Percentiles rank a stretch among this genome's conserved stretches.
These are phyloP conservation scores for Orius insidiosus DNA, from an alignment of 1,140 invertebrate species.

Conservation along the genomic window DNA sequence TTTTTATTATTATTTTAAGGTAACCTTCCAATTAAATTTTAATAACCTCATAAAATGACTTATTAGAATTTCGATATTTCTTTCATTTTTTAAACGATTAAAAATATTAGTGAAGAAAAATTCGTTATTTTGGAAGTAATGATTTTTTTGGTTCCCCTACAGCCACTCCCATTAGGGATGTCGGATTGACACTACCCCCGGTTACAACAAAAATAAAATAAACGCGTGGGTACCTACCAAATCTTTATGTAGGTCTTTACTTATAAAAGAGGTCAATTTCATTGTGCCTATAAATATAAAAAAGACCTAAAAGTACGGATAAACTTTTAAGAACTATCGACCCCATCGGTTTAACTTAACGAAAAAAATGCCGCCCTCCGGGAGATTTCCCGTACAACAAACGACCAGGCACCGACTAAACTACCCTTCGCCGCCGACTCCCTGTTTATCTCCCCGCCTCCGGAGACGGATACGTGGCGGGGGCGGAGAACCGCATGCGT, in stretches of 20 bases:
- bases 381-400: neutral
- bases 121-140: too few relatives aligned
- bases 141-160: neutral
- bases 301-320: constrained; percentile 79
- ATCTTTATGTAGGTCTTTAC: constrained; percentile 90
- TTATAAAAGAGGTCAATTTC: constrained; percentile 79
- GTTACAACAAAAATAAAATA: too few relatives aligned
- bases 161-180: neutral
- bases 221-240: constrained; percentile 71
- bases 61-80: too few relatives aligned
- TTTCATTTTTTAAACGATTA: too few relatives aligned
- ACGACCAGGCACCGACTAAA: neutral
- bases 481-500: neutral
- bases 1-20: too few relatives aligned
- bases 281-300: constrained; percentile 88
- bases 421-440: neutral
- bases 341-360: constrained; percentile 27
- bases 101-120: too few relatives aligned
- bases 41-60: too few relatives aligned
- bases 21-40: too few relatives aligned
- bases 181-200: neutral
- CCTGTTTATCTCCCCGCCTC: constrained; percentile 1
- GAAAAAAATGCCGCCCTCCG: neutral
- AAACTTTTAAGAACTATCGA: constrained; percentile 78
- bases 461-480: neutral